Conservation (phyloP, 2,888 invertebrate genomes). For the Agrochola macilenta region DNA sequence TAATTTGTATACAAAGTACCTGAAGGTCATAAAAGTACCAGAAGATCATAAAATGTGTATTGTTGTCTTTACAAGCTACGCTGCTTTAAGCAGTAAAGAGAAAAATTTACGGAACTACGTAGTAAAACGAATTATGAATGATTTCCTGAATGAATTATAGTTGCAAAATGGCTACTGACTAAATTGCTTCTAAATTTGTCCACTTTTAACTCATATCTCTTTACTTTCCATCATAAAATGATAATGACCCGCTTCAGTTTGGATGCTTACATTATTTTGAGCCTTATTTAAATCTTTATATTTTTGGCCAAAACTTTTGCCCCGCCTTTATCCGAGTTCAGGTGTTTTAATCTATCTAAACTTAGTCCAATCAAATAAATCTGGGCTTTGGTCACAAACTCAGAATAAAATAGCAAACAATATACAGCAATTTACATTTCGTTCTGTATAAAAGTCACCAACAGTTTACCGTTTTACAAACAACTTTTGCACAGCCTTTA, state of each 20-base stretch:
- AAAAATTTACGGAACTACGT: conserved; percentile 21
- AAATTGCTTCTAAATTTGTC: not conserved
- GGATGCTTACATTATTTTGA: not conserved
- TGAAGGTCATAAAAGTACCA: conserved; percentile 54
- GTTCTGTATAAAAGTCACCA: not conserved
- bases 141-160: conserved; percentile 4
- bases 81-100: conserved; percentile 24
- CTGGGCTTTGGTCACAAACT: not conserved
- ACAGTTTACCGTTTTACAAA: not conserved
- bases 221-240: not conserved
- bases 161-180: not conserved
- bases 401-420: not conserved
- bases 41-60: conserved; percentile 50
- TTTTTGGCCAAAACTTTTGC: not conserved
- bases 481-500: not conserved
- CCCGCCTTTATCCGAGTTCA: not conserved
- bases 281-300: not conserved
- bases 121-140: conserved; percentile 23
- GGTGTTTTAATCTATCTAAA: not conserved
- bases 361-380: not conserved
- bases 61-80: conserved; percentile 45
- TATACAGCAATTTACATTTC: not conserved
- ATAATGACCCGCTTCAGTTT: not conserved
- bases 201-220: not conserved
- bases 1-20: conserved; percentile 56